Evolutionary conservation across 92 coral and sea anemone species (phyloP), one percentile per base, ranked within the genome.

Genomic region (Nematostella vectensis): DNA sequence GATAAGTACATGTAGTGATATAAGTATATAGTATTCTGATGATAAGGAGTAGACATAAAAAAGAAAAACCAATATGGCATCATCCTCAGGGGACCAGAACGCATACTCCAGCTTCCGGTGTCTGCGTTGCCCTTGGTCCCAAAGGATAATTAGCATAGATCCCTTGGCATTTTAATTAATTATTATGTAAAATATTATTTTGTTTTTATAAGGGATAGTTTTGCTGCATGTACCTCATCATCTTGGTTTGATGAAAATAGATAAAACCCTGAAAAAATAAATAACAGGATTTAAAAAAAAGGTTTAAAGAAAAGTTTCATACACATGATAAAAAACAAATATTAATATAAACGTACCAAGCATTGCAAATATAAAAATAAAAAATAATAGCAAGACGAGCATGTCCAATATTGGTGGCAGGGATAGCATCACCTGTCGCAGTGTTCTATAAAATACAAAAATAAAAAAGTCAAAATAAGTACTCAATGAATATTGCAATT

Each of bases 381-480:
- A 66, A 47, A 93, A 87, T 22, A 93, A 44, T 53, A 93, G 39
- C 50, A 93, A 69, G 30, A 73, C 73, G 50, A 93, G 50, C 80
- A 93, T 93, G 49, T 86, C 99, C 55, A 93, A 56, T 28, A 93
- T 88, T 17, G 96, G 99, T 10, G 99, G 99, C 27, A 93, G 89
- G 0, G 99, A 93, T 45, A 77, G 80, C 17, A 93, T 31, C 40
- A 93, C 80, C 29, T 93, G 96, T 18, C 99, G 71, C 44, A 45
- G 23, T 45, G 51, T 45, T 22, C 51, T 45, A 17, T 36, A 36
- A 36, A 36, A 36, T 36, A 8, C 8, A 36, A 36, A 8, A 8
- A 8, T 8, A 8, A 36, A 15, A 19, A 19, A 53, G 16, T 26
- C 20, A 26, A 39, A 8, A 8, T 36, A 36, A n/a, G n/a, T n/a